These are phyloP conservation scores for Eumacrocentrus americanus DNA, from an alignment of 2,888 invertebrate genomes.

Conservation along the genomic window DNA sequence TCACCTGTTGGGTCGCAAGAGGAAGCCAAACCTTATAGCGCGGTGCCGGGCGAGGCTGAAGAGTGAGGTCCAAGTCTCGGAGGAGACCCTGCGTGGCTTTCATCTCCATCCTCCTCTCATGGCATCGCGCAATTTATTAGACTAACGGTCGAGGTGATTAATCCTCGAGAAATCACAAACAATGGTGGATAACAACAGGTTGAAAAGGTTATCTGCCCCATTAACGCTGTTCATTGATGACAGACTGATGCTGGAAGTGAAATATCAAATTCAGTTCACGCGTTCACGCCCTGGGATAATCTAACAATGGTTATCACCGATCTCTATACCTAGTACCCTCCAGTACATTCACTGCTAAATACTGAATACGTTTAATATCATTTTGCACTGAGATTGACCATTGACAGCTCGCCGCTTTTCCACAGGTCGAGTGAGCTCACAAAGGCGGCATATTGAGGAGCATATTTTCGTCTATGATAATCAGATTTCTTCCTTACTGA, in stretches of 20 bases:
- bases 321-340: too few relatives aligned
- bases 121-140: conserved; percentile 28
- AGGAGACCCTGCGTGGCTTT: conserved; percentile 51
- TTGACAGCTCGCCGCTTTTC: too few relatives aligned
- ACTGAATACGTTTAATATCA: too few relatives aligned
- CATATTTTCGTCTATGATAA: too few relatives aligned
- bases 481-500: not conserved
- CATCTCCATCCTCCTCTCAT: conserved; percentile 55
- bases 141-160: conserved; percentile 9
- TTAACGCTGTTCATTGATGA: not conserved
- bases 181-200: not conserved
- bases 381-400: too few relatives aligned
- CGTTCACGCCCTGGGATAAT: not conserved
- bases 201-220: not conserved
- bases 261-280: not conserved
- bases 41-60: conserved; percentile 62
- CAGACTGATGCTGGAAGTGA: not conserved
- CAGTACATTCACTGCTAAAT: too few relatives aligned
- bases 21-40: conserved; percentile 82
- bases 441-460: too few relatives aligned
- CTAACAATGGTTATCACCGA: not conserved
- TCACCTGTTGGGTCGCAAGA: conserved; percentile 81
- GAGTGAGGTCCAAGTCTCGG: conserved; percentile 57
- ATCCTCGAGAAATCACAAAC: not conserved
- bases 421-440: too few relatives aligned